Evolutionary conservation across 53 echinoderm and acorn worm genomes (phyloP), one percentile per base, ranked within the genome.

Genomic region (Apostichopus leukothele): DNA sequence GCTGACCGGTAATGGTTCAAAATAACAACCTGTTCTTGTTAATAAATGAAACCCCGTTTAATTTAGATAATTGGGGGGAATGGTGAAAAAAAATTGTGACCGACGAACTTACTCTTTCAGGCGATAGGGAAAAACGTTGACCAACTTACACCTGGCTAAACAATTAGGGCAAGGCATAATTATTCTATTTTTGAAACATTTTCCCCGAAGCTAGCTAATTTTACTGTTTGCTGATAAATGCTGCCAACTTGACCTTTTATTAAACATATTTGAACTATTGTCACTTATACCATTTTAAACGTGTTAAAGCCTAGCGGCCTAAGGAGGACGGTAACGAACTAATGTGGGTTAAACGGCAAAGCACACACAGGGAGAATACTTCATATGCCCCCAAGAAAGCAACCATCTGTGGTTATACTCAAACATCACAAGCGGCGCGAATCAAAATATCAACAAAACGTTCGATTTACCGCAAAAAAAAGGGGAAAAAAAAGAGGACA

Each of bases 71-170:
- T 57, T 57, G 57, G 7, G 7, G 57, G 10, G 5, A 57, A 57
- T 9, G 10, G 57, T 57, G 57, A 10, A 9, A 9, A 9, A 57
- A 1, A 9, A 57, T 57, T 7, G 1, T 10, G 57, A 10, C 10
- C 57, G 57, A 9, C 10, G 57, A 57, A 57, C 18, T 19, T 19
- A 13, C 20, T 71, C 20, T 68, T 71, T 71, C 71, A 71, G 20
- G 20, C 18, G 20, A 71, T 71, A 18, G 20, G 13, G 16, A 71
- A 13, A 71, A 71, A 71, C 14, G 13, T 16, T 18, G 71, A 71
- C 71, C 71, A 71, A 71, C 71, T 18, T 71, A 71, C 71, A 71
- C 71, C 71, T 71, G 71, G 71, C 71, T 71, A 71, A 71, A 71
- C 71, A 71, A 71, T 71, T 71, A 71, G 71, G 20, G 18, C 71